Base-by-base conservation (phyloP, 1,140 invertebrate genomes). In the Theocolax elegans region DNA sequence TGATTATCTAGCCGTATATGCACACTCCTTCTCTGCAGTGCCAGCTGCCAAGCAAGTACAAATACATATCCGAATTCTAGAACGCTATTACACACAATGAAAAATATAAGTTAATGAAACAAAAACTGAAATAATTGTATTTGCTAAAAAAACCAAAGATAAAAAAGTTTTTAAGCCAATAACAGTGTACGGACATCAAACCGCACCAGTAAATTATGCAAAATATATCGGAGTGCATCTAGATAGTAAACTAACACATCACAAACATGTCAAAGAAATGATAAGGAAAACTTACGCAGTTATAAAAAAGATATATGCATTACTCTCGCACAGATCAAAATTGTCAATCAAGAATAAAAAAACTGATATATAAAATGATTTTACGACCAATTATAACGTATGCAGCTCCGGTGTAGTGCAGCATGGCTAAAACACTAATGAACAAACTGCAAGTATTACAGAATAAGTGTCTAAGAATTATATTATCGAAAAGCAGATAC, bases 131-230 rank as follows among this genome's bases (percentile, higher is more conserved):
- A 64, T 19, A 1, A 64, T 64, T n/a, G 3, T 44, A 44, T 44
- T 44, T 15, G 3, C 7, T 21, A 7, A 6, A 6, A 19, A 19
- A 6, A 12, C 19, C n/a, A 21, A 7, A 7, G 12, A 12, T 6
- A 4, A 21, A 6, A 48, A 19, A 4, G 2, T 4, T 3, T 1
- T 21, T 21, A 12, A 19, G 4, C 19, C 4, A 48, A 3, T 6
- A 6, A 7, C 3, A 4, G 19, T n/a, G 3, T 21, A 48, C 12
- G 12, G 21, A 6, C 4, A 3, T 6, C 46, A 2, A 15, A 48
- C 21, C n/a, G 17, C 46, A 7, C 46, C 19, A 44, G 7, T 70
- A 15, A 75, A 72, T 67, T 64, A 70, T 15, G 65, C 21, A 1
- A 48, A 48, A 23, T 48, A 48, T 48, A n/a, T 48, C 12, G 46